Evolutionary conservation across 2,888 invertebrate species (phyloP).

Genomic region (Eristalinus sepulchralis): DNA sequence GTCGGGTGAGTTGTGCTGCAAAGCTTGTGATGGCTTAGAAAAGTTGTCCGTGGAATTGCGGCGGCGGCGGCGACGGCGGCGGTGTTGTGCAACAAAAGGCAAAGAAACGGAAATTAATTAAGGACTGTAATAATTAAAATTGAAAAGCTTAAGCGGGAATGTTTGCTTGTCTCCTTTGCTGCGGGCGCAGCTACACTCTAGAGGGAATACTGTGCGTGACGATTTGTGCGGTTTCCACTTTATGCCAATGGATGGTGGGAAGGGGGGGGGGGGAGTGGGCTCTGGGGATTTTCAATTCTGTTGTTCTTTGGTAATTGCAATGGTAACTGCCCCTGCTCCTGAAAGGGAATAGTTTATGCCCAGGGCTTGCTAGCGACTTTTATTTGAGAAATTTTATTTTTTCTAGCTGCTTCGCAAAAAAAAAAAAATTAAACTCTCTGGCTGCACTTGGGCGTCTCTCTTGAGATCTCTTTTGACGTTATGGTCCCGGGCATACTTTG

Average conservation of each 20-base stretch:
- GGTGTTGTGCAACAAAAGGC: conserved; percentile 30
- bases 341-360: no score
- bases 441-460: no score
- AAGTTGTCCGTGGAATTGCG: conserved; percentile 12
- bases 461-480: no score
- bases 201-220: not conserved
- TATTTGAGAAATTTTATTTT: no score
- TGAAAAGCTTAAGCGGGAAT: conserved; percentile 32
- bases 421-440: no score
- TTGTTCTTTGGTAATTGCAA: not conserved
- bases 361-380: no score
- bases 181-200: not conserved
- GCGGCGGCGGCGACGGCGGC: no score
- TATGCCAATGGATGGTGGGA: no score
- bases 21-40: conserved; percentile 21
- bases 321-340: not conserved
- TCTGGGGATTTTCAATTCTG: not conserved
- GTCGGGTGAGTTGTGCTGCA: conserved; percentile 1
- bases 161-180: conserved; percentile 12
- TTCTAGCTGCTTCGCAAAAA: no score
- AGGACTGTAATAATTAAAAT: conserved; percentile 47
- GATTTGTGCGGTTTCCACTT: conserved; percentile 1
- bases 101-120: conserved; percentile 47
- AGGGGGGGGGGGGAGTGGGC: no score
- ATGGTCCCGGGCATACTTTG: no score